phyloP scores from a whole-genome alignment of 2,797 vertebrate species.

The Falco concolor region DNA sequence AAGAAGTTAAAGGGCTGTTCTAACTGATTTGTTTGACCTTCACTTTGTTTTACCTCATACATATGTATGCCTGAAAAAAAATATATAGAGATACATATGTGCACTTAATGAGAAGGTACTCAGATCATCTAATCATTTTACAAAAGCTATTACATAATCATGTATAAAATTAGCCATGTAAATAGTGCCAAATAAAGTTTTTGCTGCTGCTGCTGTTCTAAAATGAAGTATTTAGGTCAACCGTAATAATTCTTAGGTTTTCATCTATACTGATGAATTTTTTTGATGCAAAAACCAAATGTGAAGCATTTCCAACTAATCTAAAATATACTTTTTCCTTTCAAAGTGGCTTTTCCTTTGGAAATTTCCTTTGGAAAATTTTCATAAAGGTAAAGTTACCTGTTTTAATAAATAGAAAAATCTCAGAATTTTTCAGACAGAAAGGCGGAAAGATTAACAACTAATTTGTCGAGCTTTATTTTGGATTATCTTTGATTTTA shows the following conservation, averaged over 20 bases:
- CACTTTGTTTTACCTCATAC: not conserved
- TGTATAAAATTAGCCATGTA: not conserved
- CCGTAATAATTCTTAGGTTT: not conserved
- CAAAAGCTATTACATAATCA: not conserved
- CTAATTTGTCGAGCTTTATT: not conserved
- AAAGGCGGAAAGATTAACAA: not conserved
- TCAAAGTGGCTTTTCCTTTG: not conserved
- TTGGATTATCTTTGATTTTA: not conserved
- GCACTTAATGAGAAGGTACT: not conserved
- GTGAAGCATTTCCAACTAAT: not conserved
- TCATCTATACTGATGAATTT: not conserved
- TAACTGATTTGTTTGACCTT: not conserved
- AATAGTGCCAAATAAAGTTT: not conserved
- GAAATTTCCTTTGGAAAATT: not conserved
- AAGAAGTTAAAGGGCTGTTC: not conserved
- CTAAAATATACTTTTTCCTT: not conserved
- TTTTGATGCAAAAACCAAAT: not conserved
- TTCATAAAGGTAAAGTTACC: not conserved
- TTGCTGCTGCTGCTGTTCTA: not conserved
- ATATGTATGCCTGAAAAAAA: not conserved
- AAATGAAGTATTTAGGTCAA: not conserved
- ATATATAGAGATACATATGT: fast-evolving
- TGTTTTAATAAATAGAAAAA: not conserved
- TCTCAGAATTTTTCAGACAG: not conserved
- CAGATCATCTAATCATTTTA: not conserved